Conservation (phyloP, 2,888 invertebrate species). For the Darwinula stevensoni region DNA sequence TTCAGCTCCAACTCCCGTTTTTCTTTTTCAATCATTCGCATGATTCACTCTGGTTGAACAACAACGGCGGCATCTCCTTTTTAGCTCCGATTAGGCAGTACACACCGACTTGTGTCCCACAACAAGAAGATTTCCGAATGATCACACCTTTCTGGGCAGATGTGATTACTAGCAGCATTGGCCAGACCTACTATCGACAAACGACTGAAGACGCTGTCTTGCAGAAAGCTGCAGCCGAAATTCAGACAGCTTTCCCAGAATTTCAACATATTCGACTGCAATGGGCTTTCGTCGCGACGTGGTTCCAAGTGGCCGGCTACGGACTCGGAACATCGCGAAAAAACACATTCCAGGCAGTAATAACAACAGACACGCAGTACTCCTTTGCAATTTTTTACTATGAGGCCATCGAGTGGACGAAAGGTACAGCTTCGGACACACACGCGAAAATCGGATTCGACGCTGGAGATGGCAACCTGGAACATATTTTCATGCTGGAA, state of each 20-base stretch:
- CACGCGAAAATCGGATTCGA: neutral
- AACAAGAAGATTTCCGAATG: neutral
- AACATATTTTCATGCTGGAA: neutral
- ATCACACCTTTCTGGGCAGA: constrained; percentile 1
- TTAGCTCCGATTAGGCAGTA: neutral
- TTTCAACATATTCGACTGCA: neutral
- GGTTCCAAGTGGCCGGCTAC: neutral
- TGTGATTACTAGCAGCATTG: neutral
- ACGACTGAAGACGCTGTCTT: neutral
- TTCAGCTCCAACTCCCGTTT: neutral
- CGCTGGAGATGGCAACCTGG: neutral
- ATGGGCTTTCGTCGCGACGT: neutral
- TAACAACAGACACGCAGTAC: neutral
- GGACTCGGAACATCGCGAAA: neutral
- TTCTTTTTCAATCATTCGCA: neutral
- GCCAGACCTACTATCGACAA: neutral
- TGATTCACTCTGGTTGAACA: neutral
- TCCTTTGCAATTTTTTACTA: neutral
- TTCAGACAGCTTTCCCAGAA: neutral
- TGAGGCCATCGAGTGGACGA: neutral
- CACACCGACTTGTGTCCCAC: neutral
- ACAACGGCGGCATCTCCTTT: neutral
- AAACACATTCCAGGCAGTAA: constrained; percentile 1
- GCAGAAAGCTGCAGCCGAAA: neutral
- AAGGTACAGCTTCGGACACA: neutral